Percentiles rank a stretch among this genome's conserved stretches.
phyloP scores from a whole-genome alignment of 2,888 invertebrate species.

The Watsonalla cultraria region DNA sequence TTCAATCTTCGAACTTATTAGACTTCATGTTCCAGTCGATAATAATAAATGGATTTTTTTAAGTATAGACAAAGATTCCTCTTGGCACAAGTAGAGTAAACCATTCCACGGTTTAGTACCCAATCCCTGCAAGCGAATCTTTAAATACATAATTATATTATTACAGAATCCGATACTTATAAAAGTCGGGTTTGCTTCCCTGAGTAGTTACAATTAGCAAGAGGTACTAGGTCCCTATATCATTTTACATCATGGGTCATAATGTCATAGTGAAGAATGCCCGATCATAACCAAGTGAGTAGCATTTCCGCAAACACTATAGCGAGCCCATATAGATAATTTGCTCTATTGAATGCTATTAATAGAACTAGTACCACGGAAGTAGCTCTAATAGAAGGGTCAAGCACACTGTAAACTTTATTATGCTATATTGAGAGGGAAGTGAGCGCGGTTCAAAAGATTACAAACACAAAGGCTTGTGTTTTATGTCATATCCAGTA shows the following conservation, averaged over 20 bases:
- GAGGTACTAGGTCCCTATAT: background rate
- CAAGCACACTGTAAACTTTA: background rate
- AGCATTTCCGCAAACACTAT: constrained; percentile 38
- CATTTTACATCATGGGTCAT: constrained; percentile 27
- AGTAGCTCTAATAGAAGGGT: constrained; percentile 21
- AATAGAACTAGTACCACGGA: constrained; percentile 24
- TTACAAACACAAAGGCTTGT: constrained; percentile 12
- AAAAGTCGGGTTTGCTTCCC: too few species aligned
- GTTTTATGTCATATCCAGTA: constrained; percentile 11
- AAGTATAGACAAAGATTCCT: too few species aligned
- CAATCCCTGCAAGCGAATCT: too few species aligned
- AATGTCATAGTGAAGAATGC: constrained; percentile 39
- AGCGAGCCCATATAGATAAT: constrained; percentile 32
- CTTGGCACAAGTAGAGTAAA: too few species aligned
- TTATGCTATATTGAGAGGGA: background rate
- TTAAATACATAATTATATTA: too few species aligned
- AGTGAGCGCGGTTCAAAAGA: background rate
- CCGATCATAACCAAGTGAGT: constrained; percentile 33
- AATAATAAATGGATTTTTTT: too few species aligned
- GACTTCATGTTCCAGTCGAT: too few species aligned
- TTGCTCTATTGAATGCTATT: constrained; percentile 42
- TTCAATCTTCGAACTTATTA: too few species aligned
- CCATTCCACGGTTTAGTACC: too few species aligned
- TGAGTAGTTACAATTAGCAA: too few species aligned
- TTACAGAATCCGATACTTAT: too few species aligned